Conservation (phyloP, 2,888 invertebrate genomes). For the Molorchus minor region DNA sequence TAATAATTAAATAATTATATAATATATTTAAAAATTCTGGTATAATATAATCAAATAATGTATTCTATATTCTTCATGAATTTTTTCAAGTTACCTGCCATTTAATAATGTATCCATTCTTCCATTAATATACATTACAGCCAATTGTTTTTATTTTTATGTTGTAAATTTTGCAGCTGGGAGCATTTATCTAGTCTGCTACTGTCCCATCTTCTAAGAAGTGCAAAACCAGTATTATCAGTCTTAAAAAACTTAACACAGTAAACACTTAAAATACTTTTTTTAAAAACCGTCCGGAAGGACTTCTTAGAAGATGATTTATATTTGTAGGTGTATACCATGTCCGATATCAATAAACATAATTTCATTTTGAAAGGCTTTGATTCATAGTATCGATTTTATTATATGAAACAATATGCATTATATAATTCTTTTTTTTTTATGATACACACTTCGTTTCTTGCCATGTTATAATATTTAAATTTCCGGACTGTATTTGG, state of each 20-base stretch:
- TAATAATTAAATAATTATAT: no score
- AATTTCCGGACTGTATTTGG: slow-evolving; percentile 28
- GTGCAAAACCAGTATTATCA: slow-evolving; percentile 60
- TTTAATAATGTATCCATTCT: slow-evolving; percentile 7
- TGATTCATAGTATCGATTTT: slow-evolving; percentile 22
- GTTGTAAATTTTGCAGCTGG: slow-evolving; percentile 45
- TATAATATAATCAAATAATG: no score
- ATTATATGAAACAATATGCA: slow-evolving; percentile 14
- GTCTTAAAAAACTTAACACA: slow-evolving; percentile 35
- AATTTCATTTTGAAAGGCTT: slow-evolving; percentile 36
- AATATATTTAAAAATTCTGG: no score
- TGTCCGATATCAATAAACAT: slow-evolving; percentile 52
- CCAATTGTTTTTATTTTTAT: not conserved
- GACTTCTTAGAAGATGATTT: slow-evolving; percentile 55
- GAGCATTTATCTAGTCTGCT: slow-evolving; percentile 60
- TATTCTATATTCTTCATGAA: slow-evolving; percentile 1
- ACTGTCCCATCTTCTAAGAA: slow-evolving; percentile 57
- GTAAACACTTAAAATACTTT: slow-evolving; percentile 51
- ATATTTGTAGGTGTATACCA: slow-evolving; percentile 56
- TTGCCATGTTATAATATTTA: slow-evolving; percentile 58
- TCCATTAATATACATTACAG: slow-evolving; percentile 1
- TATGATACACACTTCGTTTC: slow-evolving; percentile 42
- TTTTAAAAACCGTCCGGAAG: slow-evolving; percentile 59
- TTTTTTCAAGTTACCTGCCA: slow-evolving; percentile 23
- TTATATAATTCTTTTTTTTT: slow-evolving; percentile 16